A percentile compares a stretch with the other conserved stretches of the same genome.
Conservation (phyloP, 2,888 invertebrate species). For the Tridacna gigas region DNA sequence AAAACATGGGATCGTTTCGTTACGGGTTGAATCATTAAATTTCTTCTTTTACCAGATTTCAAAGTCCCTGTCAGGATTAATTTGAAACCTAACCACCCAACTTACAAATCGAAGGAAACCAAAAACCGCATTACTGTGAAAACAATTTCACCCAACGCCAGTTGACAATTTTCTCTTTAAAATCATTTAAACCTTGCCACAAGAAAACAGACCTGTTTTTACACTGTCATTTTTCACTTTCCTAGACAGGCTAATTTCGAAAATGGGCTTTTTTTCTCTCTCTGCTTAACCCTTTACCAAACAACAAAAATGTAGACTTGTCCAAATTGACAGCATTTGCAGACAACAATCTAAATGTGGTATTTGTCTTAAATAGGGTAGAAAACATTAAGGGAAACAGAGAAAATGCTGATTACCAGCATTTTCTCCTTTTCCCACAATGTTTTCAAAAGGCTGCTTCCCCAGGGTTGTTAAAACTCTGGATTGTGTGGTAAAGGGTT, state of each 20-base stretch:
- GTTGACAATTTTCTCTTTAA: conserved; percentile 63
- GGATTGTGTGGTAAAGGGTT: too few species aligned
- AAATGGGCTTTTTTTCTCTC: background rate
- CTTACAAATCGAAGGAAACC: conserved; percentile 59
- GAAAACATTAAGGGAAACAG: too few species aligned
- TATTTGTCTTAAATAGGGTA: too few species aligned
- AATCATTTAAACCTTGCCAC: conserved; percentile 48
- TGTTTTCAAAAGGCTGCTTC: too few species aligned
- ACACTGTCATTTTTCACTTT: conserved; percentile 14
- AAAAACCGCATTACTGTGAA: conserved; percentile 53
- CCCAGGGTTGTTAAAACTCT: too few species aligned
- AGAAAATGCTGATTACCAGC: too few species aligned
- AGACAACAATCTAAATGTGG: too few species aligned
- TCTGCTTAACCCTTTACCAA: background rate
- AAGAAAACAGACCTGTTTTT: conserved; percentile 9
- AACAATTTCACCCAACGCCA: conserved; percentile 56
- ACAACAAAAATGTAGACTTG: too few species aligned
- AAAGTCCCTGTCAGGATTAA: conserved; percentile 61
- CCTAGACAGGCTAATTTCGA: conserved; percentile 13
- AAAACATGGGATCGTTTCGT: background rate
- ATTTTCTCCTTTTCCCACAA: too few species aligned
- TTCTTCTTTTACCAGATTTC: conserved; percentile 58
- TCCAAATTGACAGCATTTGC: too few species aligned
- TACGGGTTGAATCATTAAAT: conserved; percentile 33
- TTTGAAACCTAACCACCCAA: conserved; percentile 55